Conservation (phyloP, 2,888 invertebrate species). For the Drosophila antonietae region DNA sequence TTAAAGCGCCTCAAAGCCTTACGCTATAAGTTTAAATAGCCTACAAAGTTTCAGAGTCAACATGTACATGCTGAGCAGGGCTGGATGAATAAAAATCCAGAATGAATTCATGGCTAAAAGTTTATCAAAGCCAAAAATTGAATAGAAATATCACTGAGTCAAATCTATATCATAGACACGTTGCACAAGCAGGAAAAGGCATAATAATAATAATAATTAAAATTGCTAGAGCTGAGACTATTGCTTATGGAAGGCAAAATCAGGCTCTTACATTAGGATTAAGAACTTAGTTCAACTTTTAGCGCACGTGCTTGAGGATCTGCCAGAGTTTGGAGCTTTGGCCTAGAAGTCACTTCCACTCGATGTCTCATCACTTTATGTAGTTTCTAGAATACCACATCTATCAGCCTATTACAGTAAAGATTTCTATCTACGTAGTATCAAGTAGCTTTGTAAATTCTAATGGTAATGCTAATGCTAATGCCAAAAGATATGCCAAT, state of each 20-base stretch:
- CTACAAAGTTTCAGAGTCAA: neutral
- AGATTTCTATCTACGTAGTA: too few relatives aligned
- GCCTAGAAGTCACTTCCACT: too few relatives aligned
- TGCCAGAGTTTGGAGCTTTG: too few relatives aligned
- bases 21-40: constrained; percentile 6
- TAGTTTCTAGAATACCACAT: too few relatives aligned
- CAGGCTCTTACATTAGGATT: neutral
- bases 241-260: too few relatives aligned
- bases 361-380: too few relatives aligned
- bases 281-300: neutral
- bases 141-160: neutral
- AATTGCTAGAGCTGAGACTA: neutral
- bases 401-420: too few relatives aligned
- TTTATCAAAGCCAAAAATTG: neutral
- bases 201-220: neutral
- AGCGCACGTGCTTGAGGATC: neutral
- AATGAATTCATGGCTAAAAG: neutral
- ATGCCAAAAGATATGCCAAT: neutral
- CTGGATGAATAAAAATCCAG: too few relatives aligned
- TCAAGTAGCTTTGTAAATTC: too few relatives aligned
- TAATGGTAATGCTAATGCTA: neutral
- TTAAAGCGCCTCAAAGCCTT: constrained; percentile 9
- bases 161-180: neutral
- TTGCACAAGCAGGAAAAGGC: neutral
- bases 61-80: neutral